Evolutionary conservation across 2,113 vertebrate genomes (phyloP).

Genomic region (Pelecanus crispus): DNA sequence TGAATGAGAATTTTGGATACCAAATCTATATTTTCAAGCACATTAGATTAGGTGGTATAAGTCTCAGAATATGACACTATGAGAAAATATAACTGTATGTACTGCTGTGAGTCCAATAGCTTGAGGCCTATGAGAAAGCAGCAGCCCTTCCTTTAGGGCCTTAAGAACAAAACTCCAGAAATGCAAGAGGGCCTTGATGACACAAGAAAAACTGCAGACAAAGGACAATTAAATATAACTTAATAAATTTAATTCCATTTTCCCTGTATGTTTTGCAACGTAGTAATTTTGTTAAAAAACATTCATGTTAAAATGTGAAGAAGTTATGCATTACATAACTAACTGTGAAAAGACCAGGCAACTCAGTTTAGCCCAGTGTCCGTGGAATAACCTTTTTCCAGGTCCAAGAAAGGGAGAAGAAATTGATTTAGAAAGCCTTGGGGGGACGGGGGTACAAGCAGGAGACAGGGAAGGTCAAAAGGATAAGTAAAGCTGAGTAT

Average conservation of each 20-base stretch:
- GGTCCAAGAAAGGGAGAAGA: background rate
- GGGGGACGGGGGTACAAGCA: fast-evolving
- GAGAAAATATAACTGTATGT: background rate
- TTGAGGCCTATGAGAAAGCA: background rate
- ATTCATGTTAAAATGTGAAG: background rate
- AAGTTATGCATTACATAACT: background rate
- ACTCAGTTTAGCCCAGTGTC: background rate
- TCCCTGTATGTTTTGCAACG: background rate
- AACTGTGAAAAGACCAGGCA: background rate
- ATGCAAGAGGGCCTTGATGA: background rate
- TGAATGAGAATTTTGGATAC: background rate
- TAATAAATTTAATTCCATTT: background rate
- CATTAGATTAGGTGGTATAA: background rate
- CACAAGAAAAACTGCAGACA: background rate
- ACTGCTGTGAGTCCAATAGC: background rate
- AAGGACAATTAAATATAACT: background rate
- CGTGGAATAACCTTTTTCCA: background rate
- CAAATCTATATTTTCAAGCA: background rate
- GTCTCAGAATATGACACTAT: background rate
- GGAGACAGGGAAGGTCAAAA: background rate
- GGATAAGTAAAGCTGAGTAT: background rate
- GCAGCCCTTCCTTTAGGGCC: too few relatives aligned
- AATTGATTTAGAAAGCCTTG: background rate
- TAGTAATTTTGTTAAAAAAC: background rate
- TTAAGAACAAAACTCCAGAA: background rate